These are phyloP conservation scores for Tyto alba DNA, from an alignment of 2,113 vertebrate species.

Conservation along the genomic window DNA sequence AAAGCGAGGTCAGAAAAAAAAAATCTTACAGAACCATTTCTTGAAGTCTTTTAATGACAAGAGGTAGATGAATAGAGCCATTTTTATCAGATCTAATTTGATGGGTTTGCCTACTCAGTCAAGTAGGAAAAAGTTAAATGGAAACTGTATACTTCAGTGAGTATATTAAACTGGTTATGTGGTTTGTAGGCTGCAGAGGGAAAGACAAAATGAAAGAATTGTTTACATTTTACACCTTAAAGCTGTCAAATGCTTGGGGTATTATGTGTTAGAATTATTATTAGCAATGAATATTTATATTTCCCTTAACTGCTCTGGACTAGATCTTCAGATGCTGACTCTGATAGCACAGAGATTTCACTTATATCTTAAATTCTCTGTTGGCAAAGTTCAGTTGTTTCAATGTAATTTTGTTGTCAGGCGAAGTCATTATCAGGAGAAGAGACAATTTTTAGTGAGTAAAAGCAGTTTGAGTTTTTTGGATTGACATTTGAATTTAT, in stretches of 20 bases:
- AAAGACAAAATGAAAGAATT: background rate
- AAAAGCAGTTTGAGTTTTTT: background rate
- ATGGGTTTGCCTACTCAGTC: background rate
- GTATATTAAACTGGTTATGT: background rate
- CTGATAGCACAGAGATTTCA: background rate
- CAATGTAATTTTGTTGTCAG: background rate
- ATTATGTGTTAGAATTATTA: background rate
- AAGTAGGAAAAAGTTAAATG: background rate
- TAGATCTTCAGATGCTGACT: background rate
- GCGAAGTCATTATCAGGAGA: background rate
- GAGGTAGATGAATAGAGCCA: background rate
- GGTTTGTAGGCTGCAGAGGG: background rate
- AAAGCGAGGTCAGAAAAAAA: background rate
- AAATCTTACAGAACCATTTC: background rate
- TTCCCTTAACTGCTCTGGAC: background rate
- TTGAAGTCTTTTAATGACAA: background rate
- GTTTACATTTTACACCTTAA: background rate
- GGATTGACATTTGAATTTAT: background rate
- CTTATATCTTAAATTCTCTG: background rate
- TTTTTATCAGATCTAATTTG: background rate
- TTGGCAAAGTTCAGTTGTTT: background rate
- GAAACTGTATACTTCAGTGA: background rate
- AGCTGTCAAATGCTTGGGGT: background rate
- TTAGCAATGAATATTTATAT: background rate
- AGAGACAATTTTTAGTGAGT: background rate